Base-by-base conservation (phyloP, 2,888 invertebrate species). In the Trachelus troglodyta region DNA sequence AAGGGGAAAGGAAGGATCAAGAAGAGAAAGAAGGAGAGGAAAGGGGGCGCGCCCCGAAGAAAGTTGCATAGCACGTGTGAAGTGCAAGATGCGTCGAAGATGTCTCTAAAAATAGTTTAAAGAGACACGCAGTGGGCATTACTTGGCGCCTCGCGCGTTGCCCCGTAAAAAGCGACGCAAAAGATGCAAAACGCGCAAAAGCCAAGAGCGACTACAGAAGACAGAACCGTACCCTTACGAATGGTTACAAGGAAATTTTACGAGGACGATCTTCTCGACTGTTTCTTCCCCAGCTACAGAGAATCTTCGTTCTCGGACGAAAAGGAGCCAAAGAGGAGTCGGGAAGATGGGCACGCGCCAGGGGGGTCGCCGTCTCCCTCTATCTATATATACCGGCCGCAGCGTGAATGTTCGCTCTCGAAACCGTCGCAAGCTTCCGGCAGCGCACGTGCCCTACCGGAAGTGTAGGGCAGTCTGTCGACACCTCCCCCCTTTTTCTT, bases 401-500 rank as follows among this genome's bases (percentile, higher is more conserved):
- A 33, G 34, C 31, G 33, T 69, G 31, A 12, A 30, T 1, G 37
- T 15, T 40, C 37, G 37, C 37, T 40, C 69, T 69, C 69, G 69
- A 33, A 69, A 33, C 11, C 79, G 81, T 75, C 77, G 79, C 77
- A 75, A 78, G 81, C 85, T 88, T 89, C 89, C 89, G 87, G 85
- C 75, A 75, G 74, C 80, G 84, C 88, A 85, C 87, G 88, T 85
- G 88, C 84, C 83, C 79, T 82, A 82, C 85, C 89, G 89, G 89
- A 89, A 89, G 84, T 78, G 81, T 81, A 81, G 84, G 80, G 77
- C 79, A 80, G 83, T 74, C 74, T n/a, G 74, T 74, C 74, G 74
- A 30, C 35, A 30, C 69, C 40, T 30, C 73, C 71, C 76, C 75
- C 78, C 35, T 35, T 75, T 77, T 75, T 30, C 75, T 73, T 75